Conservation (phyloP, 30 jellyfish, hydroid and myxozoan genomes). For the Mastigias papua region DNA sequence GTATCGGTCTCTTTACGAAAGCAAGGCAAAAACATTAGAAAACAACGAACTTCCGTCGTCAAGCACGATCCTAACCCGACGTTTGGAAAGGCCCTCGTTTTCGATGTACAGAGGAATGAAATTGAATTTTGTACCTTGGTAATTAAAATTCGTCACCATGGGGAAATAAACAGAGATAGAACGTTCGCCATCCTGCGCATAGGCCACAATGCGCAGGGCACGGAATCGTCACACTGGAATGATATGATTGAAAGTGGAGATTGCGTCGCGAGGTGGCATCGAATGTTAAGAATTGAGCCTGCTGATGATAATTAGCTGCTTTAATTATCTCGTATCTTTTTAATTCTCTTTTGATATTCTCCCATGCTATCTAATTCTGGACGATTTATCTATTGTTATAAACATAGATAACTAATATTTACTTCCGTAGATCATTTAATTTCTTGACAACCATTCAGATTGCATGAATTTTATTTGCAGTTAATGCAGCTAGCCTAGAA, state of each 20-base stretch:
- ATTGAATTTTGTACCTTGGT: constrained; percentile 83
- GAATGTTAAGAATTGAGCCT: constrained; percentile 95
- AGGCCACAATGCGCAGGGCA: constrained; percentile 91
- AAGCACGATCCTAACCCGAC: constrained; percentile 99
- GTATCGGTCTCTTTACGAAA: constrained; percentile 86
- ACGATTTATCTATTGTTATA: background rate
- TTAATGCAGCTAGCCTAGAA: too few species aligned
- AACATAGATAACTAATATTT: background rate
- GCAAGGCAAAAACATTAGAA: constrained; percentile 79
- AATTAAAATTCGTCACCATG: constrained; percentile 93
- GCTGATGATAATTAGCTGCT: constrained; percentile 68
- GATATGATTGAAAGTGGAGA: constrained; percentile 92
- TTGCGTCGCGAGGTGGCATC: constrained; percentile 95
- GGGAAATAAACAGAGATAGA: constrained; percentile 90
- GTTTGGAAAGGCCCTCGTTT: constrained; percentile 80
- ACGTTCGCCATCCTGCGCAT: constrained; percentile 94
- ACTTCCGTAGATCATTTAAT: background rate
- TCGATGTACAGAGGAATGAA: constrained; percentile 75
- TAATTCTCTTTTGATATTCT: background rate
- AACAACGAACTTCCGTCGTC: constrained; percentile 91
- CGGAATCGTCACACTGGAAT: constrained; percentile 97
- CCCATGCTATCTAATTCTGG: background rate
- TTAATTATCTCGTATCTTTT: background rate
- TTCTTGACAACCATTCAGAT: too few species aligned
- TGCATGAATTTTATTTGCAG: too few species aligned